Evolutionary conservation across 2,113 vertebrate genomes (phyloP).

Genomic region (Cariama cristata): DNA sequence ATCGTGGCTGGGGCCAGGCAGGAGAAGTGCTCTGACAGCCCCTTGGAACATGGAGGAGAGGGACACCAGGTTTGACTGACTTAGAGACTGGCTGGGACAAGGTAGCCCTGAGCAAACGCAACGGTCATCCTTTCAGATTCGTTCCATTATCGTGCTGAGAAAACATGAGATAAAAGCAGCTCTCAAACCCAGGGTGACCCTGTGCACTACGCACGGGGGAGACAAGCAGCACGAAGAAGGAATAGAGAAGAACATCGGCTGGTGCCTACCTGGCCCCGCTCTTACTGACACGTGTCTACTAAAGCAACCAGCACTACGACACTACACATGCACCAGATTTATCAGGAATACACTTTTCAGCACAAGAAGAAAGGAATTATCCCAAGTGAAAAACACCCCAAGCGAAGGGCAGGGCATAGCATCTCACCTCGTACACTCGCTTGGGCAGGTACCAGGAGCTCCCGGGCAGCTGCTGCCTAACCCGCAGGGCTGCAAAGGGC

Average conservation of each 20-base stretch:
- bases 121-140: not conserved
- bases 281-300: not conserved
- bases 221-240: not conserved
- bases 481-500: not conserved
- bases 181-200: fast-evolving
- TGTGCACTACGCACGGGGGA: not conserved
- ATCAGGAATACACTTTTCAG: not conserved
- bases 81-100: not conserved
- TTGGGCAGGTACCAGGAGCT: not conserved
- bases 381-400: not conserved
- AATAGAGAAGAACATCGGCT: not conserved
- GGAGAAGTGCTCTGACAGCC: not conserved
- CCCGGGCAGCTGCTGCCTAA: not conserved
- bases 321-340: not conserved
- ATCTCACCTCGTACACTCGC: not conserved
- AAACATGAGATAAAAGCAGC: not conserved
- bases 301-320: not conserved
- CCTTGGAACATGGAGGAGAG: not conserved
- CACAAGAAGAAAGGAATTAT: not conserved
- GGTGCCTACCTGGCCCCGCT: not conserved
- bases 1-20: fast-evolving
- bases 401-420: not conserved
- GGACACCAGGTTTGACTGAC: not conserved
- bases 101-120: not conserved
- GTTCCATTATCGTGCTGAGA: not conserved